Evolutionary conservation across 2,113 vertebrate genomes (phyloP), one percentile per base, ranked within the genome.

Genomic region (Periophthalmus modestus): DNA sequence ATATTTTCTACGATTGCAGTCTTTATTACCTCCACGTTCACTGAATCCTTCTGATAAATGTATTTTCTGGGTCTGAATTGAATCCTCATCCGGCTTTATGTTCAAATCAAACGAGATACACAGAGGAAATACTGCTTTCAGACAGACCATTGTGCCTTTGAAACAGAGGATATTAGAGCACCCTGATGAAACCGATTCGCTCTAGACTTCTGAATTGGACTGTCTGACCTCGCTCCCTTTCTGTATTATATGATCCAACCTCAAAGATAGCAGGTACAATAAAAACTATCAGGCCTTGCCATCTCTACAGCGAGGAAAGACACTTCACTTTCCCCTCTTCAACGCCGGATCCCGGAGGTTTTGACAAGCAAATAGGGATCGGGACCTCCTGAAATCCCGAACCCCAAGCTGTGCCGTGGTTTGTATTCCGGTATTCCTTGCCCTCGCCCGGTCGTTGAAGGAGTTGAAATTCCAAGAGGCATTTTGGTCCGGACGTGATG

Each of bases 361-460:
- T 71, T 58, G 59, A 82, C 19, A 57, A 85, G 82, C 77, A 87
- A 80, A 88, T 81, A 75, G 82, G 88, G 87, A 91, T 88, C 83
- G 85, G 81, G 89, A 89, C 87, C 80, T 70, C 58, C 54, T 16
- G 66, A 83, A 85, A 84, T 89, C 84, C 75, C 79, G 77, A 62
- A 78, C 68, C 66, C 77, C 36, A 48, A 13, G 67, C 63, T 72
- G 76, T 10, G 28, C 23, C 24, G 74, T 80, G 66, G 23, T 52
- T 33, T 72, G 73, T 84, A 80, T 82, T 73, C 54, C 58, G 70
- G 77, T 85, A 82, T 83, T 72, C 52, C 57, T 12, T 2, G 58
- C 74, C 69, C 24, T 68, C 9, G 21, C 65, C 61, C 73, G 69
- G 81, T 77, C 54, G 47, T 70, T 70, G 33, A 74, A 70, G 46